Base-by-base conservation (phyloP, 53 echinoderm and acorn worm species). In the Hippasteria phrygiana region DNA sequence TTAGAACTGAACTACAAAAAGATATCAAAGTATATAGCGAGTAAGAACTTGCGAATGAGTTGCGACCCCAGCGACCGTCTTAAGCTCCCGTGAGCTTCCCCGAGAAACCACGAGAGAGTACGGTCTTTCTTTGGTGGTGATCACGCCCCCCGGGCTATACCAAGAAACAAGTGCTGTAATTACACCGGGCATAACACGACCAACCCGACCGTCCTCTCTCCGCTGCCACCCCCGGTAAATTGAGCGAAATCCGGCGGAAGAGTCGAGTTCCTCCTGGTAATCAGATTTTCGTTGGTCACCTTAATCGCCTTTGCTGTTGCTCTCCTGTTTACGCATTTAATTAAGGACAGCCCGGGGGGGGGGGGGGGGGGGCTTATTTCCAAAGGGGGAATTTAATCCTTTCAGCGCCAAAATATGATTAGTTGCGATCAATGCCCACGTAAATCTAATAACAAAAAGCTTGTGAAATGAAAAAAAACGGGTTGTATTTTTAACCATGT, bases 231-330 rank as follows among this genome's bases (percentile, higher is more conserved):
- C 17, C n/a, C 26, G 59, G 59, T 59, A n/a, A 59, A 59, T 26
- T 59, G 59, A 59, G 24, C 27, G 59, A 26, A 59, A 59, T 9
- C 5, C 2, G n/a, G 1, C 59, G 4, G 26, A 3, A 26, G 59
- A 59, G 20, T 6, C 26, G n/a, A 7, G 20, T 59, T 59, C 20
- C 59, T 22, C 2, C 24, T 24, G 26, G 2, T 59, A 59, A 59
- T 59, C 59, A 59, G 59, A 59, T 59, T 59, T 7, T 26, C n/a
- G n/a, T 14, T 26, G 59, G 59, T 59, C 1, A 59, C 59, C 22
- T 5, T 59, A 59, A 59, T 59, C 59, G 59, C 59, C 59, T 59
- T 59, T n/a, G 59, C 59, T 59, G 26, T 59, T 26, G 20, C 59
- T 22, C 8, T 59, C 17, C 17, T 59, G 59, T 59, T 59, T 22